Conservation (phyloP, 1,140 invertebrate species). For the Temnothorax nylanderi region DNA sequence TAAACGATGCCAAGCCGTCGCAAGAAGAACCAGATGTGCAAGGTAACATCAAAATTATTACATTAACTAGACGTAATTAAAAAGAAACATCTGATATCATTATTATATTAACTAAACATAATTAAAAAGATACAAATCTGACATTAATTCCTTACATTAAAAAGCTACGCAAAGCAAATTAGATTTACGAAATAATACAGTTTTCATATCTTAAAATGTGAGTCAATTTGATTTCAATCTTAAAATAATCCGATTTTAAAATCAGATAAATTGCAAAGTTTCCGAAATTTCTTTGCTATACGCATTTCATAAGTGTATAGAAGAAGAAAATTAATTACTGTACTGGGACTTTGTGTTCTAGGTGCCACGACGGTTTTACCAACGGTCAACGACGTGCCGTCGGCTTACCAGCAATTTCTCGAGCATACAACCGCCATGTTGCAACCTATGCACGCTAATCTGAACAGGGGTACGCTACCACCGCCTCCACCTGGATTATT, state of each 20-base stretch:
- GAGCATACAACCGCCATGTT: constrained; percentile 83
- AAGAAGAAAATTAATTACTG: constrained; percentile 17
- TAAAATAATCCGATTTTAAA: neutral
- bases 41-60: constrained; percentile 70
- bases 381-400: constrained; percentile 77
- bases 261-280: neutral
- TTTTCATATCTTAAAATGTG: neutral
- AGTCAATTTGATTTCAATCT: neutral
- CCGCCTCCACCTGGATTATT: constrained; percentile 78
- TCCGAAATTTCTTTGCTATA: neutral
- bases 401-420: constrained; percentile 83
- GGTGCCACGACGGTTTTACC: constrained; percentile 79
- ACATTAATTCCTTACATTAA: neutral
- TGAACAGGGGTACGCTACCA: constrained; percentile 79
- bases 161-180: neutral
- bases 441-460: constrained; percentile 80
- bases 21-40: constrained; percentile 78
- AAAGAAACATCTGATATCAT: neutral
- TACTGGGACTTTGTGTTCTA: constrained; percentile 61
- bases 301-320: neutral
- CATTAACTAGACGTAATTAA: neutral
- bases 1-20: constrained; percentile 85
- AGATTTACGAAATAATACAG: neutral
- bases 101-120: neutral
- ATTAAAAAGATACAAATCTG: neutral